Evolutionary conservation across 2,888 invertebrate species (phyloP).

Genomic region (Ochropacha duplaris): DNA sequence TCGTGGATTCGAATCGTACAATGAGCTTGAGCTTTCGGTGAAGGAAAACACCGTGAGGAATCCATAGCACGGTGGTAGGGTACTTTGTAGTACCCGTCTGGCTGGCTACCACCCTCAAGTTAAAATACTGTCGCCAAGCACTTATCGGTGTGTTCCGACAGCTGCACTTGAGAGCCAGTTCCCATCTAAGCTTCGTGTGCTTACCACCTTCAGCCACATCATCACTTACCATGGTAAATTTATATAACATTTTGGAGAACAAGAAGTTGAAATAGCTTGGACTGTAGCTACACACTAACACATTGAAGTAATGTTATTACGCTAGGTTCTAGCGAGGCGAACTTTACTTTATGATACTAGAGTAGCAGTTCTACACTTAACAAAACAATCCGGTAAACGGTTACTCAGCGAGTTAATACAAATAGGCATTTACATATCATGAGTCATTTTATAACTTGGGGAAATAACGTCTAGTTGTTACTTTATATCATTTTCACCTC

Average conservation of each 20-base stretch:
- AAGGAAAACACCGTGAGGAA: no score
- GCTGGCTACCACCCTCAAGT: no score
- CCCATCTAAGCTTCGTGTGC: no score
- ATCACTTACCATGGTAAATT: no score
- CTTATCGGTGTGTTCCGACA: no score
- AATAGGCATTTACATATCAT: background rate
- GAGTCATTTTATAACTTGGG: background rate
- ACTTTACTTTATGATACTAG: background rate
- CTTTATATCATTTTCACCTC: background rate
- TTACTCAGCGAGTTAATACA: background rate
- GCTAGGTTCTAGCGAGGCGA: background rate
- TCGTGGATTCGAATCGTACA: no score
- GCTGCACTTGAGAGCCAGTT: no score
- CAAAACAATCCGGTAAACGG: background rate
- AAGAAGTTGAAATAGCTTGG: background rate
- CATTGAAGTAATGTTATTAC: background rate
- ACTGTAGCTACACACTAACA: background rate
- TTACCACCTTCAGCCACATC: no score
- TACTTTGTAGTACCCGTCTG: no score
- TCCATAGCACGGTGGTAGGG: no score
- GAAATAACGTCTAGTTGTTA: constrained; percentile 2
- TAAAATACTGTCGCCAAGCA: no score
- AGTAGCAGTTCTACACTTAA: background rate
- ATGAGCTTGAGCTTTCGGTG: no score
- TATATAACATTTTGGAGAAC: background rate